Conservation (phyloP, 2,797 vertebrate species). For the Lacerta viridis region DNA sequence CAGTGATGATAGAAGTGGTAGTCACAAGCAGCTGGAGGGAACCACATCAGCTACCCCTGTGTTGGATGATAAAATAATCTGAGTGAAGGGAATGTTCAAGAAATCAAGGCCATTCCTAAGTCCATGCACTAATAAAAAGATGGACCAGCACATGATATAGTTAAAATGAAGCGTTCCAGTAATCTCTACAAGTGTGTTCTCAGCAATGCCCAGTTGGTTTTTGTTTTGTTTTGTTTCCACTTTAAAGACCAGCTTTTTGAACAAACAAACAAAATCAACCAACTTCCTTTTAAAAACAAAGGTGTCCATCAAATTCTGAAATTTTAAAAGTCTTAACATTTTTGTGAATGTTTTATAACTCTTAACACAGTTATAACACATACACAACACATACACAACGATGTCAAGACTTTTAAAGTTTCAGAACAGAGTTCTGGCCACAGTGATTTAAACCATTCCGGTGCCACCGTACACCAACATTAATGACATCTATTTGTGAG, state of each 20-base stretch:
- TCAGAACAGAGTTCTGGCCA: not conserved
- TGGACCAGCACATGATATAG: conserved; percentile 8
- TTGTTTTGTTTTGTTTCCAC: not conserved
- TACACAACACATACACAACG: no score
- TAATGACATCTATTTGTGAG: conserved; percentile 2
- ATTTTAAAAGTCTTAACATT: conserved; percentile 26
- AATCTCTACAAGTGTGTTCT: not conserved
- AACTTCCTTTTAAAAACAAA: conserved; percentile 22
- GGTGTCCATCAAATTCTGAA: not conserved
- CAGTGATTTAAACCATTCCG: conserved; percentile 12
- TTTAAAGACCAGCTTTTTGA: conserved; percentile 11
- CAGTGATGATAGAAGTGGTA: not conserved
- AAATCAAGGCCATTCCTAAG: conserved; percentile 23
- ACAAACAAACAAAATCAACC: conserved; percentile 37
- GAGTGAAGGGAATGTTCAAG: conserved; percentile 19
- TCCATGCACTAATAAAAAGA: conserved; percentile 18
- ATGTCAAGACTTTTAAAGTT: no score
- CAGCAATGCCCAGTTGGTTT: not conserved
- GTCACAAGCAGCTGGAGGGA: not conserved
- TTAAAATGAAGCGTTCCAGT: not conserved
- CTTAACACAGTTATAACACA: conserved; percentile 37
- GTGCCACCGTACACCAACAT: conserved; percentile 31
- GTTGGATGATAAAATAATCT: conserved; percentile 33
- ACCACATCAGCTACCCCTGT: no score
- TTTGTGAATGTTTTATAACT: conserved; percentile 31